phyloP scores from a whole-genome alignment of 1,140 invertebrate genomes.

The Bombus turneri region DNA sequence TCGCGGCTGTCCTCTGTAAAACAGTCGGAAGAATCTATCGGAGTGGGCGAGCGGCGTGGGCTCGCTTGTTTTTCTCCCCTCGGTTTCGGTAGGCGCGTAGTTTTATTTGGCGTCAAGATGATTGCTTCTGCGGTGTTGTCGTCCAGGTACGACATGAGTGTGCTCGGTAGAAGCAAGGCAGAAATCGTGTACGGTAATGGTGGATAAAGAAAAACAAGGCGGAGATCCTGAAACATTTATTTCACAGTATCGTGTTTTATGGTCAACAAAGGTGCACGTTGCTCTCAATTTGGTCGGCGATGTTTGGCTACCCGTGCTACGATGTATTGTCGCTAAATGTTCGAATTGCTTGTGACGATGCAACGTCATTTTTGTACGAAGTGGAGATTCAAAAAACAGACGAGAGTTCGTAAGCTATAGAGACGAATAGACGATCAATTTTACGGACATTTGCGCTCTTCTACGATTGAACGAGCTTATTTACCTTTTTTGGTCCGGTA shows the following conservation, averaged over 20 bases:
- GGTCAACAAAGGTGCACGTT: not conserved
- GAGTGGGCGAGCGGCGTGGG: conserved; percentile 6
- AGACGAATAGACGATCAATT: conserved; percentile 68
- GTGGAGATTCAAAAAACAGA: not conserved
- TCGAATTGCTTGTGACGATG: too few species aligned
- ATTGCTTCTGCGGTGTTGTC: not conserved
- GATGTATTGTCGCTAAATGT: too few species aligned
- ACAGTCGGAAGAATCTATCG: conserved; percentile 7
- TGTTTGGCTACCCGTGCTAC: not conserved
- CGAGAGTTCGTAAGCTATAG: not conserved
- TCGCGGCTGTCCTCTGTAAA: not conserved
- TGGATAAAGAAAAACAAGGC: not conserved
- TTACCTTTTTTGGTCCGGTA: conserved; percentile 37
- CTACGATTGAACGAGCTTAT: conserved; percentile 41
- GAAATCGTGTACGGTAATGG: not conserved
- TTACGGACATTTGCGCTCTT: conserved; percentile 32
- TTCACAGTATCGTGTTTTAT: not conserved
- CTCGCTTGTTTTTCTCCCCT: conserved; percentile 17
- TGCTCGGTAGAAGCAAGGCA: not conserved
- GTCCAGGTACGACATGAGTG: too few species aligned
- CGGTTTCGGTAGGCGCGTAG: not conserved
- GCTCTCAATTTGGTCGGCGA: not conserved
- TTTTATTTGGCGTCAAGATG: conserved; percentile 21
- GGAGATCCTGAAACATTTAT: not conserved
- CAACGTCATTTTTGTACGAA: not conserved